Conservation (phyloP, 2,797 vertebrate genomes). For the Aldrovandia affinis region DNA sequence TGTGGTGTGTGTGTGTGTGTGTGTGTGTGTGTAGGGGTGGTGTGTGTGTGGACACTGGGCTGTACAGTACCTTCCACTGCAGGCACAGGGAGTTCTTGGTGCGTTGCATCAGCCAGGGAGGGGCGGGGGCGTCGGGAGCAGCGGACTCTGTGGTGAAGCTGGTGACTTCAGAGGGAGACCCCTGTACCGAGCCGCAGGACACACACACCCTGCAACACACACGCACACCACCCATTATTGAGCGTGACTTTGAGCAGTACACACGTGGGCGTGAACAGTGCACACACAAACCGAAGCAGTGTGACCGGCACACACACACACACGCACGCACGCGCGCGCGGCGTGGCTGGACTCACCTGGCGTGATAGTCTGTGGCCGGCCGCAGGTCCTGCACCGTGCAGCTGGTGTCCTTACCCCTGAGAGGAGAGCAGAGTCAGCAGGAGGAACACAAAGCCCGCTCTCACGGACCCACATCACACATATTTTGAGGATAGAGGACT, state of each 20-base stretch:
- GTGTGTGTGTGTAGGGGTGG: not conserved
- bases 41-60: not conserved
- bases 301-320: not conserved
- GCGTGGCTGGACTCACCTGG: constrained; percentile 63
- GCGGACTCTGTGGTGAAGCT: constrained; percentile 75
- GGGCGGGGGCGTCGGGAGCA: constrained; percentile 73
- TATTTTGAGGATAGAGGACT: too few relatives aligned
- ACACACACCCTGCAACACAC: constrained; percentile 69
- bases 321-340: constrained; percentile 3
- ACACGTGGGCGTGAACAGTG: too few relatives aligned
- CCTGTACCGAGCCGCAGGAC: constrained; percentile 68
- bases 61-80: constrained; percentile 72
- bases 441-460: not conserved
- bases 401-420: constrained; percentile 71
- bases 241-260: too few relatives aligned
- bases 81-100: constrained; percentile 76
- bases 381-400: constrained; percentile 73
- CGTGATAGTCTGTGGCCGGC: constrained; percentile 74
- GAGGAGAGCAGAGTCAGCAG: not conserved
- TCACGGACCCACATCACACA: not conserved
- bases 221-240: too few relatives aligned
- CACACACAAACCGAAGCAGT: not conserved
- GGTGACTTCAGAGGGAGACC: constrained; percentile 68
- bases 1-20: not conserved
- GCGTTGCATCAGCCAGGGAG: constrained; percentile 69